These are phyloP conservation scores for Pocillopora damicornis DNA, from an alignment of 64 coral and sea anemone genomes.

Conservation along the genomic window DNA sequence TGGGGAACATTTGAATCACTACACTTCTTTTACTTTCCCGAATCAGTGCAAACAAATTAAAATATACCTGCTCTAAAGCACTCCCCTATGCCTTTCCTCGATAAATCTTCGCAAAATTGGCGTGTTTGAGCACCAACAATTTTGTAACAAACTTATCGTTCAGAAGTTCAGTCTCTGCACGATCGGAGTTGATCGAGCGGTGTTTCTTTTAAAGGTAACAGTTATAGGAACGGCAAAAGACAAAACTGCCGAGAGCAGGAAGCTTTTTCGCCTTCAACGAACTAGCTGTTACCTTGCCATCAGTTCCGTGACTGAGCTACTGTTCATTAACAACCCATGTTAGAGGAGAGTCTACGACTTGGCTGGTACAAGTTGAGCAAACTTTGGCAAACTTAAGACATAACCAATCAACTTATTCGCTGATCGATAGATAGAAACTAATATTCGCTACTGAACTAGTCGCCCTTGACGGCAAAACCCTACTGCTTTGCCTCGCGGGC, in stretches of 20 bases:
- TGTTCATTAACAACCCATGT: not conserved
- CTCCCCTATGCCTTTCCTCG: not conserved
- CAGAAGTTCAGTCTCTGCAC: slow-evolving; percentile 1
- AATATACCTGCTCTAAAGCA: not conserved
- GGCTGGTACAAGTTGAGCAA: not conserved
- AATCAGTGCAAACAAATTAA: not conserved
- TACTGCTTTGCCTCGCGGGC: not conserved
- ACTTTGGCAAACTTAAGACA: not conserved
- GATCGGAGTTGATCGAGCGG: not conserved
- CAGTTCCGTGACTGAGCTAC: not conserved
- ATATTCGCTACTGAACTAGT: not conserved
- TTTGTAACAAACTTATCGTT: not conserved
- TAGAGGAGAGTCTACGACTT: not conserved
- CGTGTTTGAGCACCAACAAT: not conserved
- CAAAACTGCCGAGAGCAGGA: not conserved
- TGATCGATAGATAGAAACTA: not conserved
- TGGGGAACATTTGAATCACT: not conserved
- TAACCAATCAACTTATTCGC: not conserved
- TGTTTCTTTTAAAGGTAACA: not conserved
- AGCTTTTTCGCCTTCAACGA: not conserved
- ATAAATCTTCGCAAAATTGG: not conserved
- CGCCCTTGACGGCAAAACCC: not conserved
- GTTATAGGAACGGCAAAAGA: too few relatives aligned
- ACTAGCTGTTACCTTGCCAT: not conserved
- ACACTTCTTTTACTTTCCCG: not conserved